Evolutionary conservation across 2,888 invertebrate species (phyloP).

Genomic region (Torymus tubicola): DNA sequence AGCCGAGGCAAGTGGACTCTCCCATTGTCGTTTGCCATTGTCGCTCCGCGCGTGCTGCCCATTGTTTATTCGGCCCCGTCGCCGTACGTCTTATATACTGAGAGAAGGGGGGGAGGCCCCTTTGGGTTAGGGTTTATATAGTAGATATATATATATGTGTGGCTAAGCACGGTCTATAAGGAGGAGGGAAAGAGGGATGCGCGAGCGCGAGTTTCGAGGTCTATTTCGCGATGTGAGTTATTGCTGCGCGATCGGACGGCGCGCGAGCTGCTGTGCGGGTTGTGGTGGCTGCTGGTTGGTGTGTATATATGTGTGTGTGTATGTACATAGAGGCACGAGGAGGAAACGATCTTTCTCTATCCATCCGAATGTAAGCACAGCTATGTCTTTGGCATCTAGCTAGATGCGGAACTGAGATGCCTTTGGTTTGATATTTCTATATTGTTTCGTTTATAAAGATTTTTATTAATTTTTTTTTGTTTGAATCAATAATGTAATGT

Average conservation of each 20-base stretch:
- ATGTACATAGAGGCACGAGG: too few species aligned
- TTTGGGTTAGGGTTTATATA: not conserved
- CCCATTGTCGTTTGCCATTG: conserved; percentile 45
- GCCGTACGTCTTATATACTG: conserved; percentile 5
- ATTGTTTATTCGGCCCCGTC: conserved; percentile 43
- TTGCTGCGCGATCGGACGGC: conserved; percentile 26
- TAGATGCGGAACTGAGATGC: not conserved
- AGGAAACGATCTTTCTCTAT: conserved; percentile 40
- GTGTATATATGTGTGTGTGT: too few species aligned
- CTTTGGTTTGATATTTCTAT: too few species aligned
- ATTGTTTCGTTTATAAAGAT: too few species aligned
- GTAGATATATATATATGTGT: too few species aligned
- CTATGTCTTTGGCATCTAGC: conserved; percentile 4
- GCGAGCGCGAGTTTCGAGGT: not conserved
- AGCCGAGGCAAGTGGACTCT: conserved; percentile 44
- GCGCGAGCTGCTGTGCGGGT: not conserved
- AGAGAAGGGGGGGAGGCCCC: not conserved
- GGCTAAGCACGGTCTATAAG: conserved; percentile 21
- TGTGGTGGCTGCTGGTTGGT: too few species aligned
- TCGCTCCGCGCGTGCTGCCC: conserved; percentile 37
- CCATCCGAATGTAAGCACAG: conserved; percentile 5
- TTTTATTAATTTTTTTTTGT: too few species aligned
- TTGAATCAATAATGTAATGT: too few species aligned
- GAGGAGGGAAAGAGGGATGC: conserved; percentile 19
- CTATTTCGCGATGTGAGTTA: conserved; percentile 46